Percentiles rank a stretch among this genome's conserved stretches.
Evolutionary conservation across 2,797 vertebrate species (phyloP).

Genomic region (Crax fasciolata): DNA sequence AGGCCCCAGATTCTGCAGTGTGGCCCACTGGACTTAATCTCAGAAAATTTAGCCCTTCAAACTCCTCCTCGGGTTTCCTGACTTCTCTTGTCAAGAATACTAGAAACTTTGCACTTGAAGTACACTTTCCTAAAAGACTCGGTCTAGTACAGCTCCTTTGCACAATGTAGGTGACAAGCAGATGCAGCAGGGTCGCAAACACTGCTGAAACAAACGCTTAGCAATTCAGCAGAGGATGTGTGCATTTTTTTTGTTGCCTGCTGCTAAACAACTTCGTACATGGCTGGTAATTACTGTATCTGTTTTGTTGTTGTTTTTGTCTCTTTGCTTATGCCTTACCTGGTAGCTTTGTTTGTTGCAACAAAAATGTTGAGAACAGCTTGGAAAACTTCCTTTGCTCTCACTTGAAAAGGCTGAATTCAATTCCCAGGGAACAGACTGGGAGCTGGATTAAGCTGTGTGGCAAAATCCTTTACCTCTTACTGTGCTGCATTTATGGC

Average conservation of each 20-base stretch:
- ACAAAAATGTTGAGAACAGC: slow-evolving; percentile 24
- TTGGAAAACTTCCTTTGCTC: slow-evolving; percentile 55
- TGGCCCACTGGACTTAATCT: neutral
- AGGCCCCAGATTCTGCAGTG: neutral
- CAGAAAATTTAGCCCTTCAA: neutral
- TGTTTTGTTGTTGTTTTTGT: neutral
- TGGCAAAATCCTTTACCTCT: slow-evolving; percentile 16
- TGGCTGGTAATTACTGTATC: neutral
- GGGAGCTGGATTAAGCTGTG: neutral
- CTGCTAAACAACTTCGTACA: neutral
- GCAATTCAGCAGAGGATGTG: rapidly evolving
- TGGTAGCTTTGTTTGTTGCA: slow-evolving; percentile 46
- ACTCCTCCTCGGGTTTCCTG: neutral
- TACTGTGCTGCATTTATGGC: neutral
- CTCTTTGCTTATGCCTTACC: neutral
- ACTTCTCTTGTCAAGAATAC: neutral
- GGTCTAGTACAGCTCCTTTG: neutral
- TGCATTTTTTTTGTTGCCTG: neutral
- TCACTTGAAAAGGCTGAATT: slow-evolving; percentile 33
- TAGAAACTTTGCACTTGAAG: neutral
- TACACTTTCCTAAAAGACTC: neutral
- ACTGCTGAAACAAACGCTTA: neutral
- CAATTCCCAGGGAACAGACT: neutral
- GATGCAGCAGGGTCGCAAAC: neutral
- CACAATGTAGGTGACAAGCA: neutral